Conservation (phyloP, 1,140 invertebrate genomes). For the Myzus persicae region DNA sequence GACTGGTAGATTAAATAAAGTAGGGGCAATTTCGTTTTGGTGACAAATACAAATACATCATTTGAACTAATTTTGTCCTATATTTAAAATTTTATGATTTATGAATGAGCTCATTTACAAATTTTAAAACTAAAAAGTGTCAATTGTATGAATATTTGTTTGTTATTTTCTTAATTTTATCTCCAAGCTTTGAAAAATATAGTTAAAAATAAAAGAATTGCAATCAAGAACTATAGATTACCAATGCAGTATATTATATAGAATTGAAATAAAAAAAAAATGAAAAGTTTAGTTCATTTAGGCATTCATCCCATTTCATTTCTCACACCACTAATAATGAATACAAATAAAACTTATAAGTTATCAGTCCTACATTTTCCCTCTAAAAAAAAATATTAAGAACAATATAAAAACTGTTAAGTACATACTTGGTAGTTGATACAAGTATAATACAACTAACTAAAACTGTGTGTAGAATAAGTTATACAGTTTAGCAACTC, state of each 20-base stretch:
- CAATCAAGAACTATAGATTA: background rate
- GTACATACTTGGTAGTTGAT: no score
- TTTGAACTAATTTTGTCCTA: background rate
- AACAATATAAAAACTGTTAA: no score
- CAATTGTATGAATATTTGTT: background rate
- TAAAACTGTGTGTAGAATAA: no score
- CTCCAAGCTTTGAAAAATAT: background rate
- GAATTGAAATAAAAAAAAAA: background rate
- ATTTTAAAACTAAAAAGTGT: background rate
- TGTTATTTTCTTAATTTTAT: background rate
- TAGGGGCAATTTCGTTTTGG: background rate
- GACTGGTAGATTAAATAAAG: background rate
- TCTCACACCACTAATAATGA: background rate
- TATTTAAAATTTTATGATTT: background rate
- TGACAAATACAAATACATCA: background rate
- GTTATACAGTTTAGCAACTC: no score
- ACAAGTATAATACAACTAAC: no score
- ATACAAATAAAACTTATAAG: background rate
- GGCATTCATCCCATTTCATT: background rate
- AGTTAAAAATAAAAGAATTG: background rate
- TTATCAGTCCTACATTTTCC: no score
- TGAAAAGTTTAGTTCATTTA: background rate
- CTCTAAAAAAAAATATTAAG: no score
- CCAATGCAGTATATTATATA: background rate
- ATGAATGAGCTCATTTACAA: background rate